phyloP scores from a whole-genome alignment of 2,888 invertebrate genomes.

The Lasius fuliginosus region DNA sequence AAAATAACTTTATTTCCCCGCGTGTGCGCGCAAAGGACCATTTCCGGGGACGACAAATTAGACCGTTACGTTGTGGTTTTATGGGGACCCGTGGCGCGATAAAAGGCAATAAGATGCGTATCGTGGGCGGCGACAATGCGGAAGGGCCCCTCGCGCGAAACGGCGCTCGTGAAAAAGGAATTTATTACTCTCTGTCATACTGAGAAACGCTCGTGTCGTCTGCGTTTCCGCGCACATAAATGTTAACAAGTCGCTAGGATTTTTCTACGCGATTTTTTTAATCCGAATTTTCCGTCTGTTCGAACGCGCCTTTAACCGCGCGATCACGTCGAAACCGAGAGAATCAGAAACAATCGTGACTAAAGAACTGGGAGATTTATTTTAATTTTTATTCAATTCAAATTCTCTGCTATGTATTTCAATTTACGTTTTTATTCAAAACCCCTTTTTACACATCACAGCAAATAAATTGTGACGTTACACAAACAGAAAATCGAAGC shows the following conservation, averaged over 20 bases:
- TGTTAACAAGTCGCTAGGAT: slow-evolving; percentile 9
- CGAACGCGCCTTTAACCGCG: not conserved
- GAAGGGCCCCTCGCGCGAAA: slow-evolving; percentile 42
- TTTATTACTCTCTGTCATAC: slow-evolving; percentile 52
- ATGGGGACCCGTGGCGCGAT: slow-evolving; percentile 56
- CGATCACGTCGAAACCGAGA: not conserved
- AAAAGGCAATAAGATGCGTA: slow-evolving; percentile 66
- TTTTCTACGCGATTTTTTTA: not conserved
- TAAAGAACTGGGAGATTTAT: not conserved
- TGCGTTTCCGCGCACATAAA: not conserved
- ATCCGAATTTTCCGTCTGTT: not conserved
- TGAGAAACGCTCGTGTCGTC: slow-evolving; percentile 28
- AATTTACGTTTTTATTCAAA: not conserved
- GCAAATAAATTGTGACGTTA: not conserved
- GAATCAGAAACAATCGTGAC: not conserved
- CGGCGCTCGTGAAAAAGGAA: slow-evolving; percentile 49
- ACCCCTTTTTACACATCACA: not conserved
- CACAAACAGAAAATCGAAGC: not conserved
- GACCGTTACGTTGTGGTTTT: slow-evolving; percentile 57
- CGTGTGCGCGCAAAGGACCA: slow-evolving; percentile 3
- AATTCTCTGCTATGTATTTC: not conserved
- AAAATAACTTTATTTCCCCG: slow-evolving; percentile 59
- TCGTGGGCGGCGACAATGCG: slow-evolving; percentile 49
- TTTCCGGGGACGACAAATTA: slow-evolving; percentile 63
- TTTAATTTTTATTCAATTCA: not conserved